Base-by-base conservation (phyloP, 2,113 vertebrate genomes). In the Podocnemis expansa region DNA sequence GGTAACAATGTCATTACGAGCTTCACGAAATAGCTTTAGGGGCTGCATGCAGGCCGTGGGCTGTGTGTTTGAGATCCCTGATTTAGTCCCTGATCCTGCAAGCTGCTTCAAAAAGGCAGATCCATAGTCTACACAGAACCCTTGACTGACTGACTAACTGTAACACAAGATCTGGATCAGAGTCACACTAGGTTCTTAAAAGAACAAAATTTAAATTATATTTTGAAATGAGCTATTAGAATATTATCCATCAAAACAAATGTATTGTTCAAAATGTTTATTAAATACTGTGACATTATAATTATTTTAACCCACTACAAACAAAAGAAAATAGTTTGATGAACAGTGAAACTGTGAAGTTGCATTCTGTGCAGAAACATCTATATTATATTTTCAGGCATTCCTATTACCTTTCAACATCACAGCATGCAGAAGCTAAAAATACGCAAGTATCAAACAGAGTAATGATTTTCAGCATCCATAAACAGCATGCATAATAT, bases 61-160 rank as follows among this genome's bases (percentile, higher is more conserved):
- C n/a, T n/a, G n/a, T n/a, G n/a, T n/a, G n/a, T n/a, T n/a, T n/a
- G n/a, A n/a, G n/a, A n/a, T n/a, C n/a, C n/a, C n/a, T n/a, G n/a
- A n/a, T n/a, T n/a, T n/a, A 51, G 19, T 21, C 34, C 75, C 6
- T 34, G 9, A 82, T 86, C 84, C 9, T 22, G 31, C 25, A 67
- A 88, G 31, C 1, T 9, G 55, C 0, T 0, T 6, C 16, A 31
- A 5, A 19, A 52, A 58, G 41, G 24, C 11, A 34, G 9, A 1
- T 21, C 22, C 25, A 9, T 43, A 76, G 43, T 4, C 29, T 0
- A 0, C n/a, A 45, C 49, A 22, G 19, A 14, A n/a, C 43, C 31
- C 54, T 47, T 47, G 10, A 47, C 52, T 91, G 17, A n/a, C n/a
- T n/a, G n/a, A n/a, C n/a, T n/a, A n/a, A n/a, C n/a, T n/a, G n/a